Evolutionary conservation across 2,113 vertebrate genomes (phyloP).

Genomic region (Centropristis striata): DNA sequence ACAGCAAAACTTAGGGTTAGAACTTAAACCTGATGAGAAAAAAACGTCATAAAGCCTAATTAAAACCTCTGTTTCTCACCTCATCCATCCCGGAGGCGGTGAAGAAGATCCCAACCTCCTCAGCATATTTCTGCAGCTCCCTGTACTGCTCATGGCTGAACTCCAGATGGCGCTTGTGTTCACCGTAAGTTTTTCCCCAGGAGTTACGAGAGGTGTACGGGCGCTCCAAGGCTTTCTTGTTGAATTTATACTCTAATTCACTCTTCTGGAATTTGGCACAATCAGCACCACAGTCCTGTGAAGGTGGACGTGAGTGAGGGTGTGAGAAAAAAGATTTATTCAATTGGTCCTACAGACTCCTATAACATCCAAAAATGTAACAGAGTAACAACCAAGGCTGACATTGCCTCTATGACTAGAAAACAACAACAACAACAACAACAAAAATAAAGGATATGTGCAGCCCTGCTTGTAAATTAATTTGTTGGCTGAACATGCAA

Average conservation of each 20-base stretch:
- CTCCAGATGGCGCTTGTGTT: constrained; percentile 95
- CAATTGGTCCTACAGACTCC: background rate
- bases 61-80: constrained; percentile 78
- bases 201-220: constrained; percentile 92
- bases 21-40: background rate
- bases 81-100: constrained; percentile 99
- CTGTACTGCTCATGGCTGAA: constrained; percentile 94
- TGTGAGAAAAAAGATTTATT: background rate
- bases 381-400: too few species aligned
- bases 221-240: constrained; percentile 90
- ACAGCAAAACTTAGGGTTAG: background rate
- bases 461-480: too few species aligned
- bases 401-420: too few species aligned
- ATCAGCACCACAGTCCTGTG: constrained; percentile 94
- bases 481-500: too few species aligned
- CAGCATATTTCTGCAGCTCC: constrained; percentile 91
- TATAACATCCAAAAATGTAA: too few species aligned
- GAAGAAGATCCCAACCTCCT: constrained; percentile 95
- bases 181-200: constrained; percentile 95
- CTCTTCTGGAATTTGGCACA: constrained; percentile 99
- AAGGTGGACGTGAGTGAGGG: constrained; percentile 13
- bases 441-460: too few species aligned
- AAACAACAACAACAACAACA: too few species aligned
- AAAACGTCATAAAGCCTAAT: background rate
- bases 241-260: constrained; percentile 95